These are phyloP conservation scores for Pycnonotus jocosus DNA, from an alignment of 2,113 vertebrate genomes.

Conservation along the genomic window DNA sequence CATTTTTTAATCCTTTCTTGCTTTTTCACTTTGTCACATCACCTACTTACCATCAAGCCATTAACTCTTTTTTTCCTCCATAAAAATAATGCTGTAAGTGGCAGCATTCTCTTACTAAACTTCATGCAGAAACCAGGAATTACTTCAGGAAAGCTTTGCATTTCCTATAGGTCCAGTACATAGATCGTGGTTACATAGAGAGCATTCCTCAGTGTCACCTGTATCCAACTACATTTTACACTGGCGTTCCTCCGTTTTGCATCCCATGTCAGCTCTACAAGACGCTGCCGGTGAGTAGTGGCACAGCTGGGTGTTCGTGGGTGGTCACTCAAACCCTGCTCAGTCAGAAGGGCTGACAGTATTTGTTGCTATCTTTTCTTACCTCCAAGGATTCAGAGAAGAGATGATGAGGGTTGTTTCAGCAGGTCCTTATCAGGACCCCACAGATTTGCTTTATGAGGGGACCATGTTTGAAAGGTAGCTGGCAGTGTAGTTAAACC, in stretches of 20 bases:
- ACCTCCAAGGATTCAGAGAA: background rate
- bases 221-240: slow-evolving; percentile 81
- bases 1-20: background rate
- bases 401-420: background rate
- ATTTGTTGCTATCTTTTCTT: background rate
- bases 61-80: background rate
- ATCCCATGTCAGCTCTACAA: slow-evolving; percentile 83
- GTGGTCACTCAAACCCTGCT: background rate
- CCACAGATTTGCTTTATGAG: background rate
- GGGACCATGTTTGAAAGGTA: background rate
- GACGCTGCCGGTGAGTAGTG: slow-evolving; percentile 77
- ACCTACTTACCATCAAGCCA: rapidly evolving
- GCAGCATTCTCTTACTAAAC: rapidly evolving
- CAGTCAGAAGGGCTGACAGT: background rate
- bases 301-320: background rate
- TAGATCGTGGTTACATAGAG: slow-evolving; percentile 85
- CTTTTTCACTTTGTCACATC: background rate
- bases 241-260: slow-evolving; percentile 81
- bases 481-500: background rate
- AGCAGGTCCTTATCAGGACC: background rate
- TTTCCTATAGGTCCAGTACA: slow-evolving; percentile 74
- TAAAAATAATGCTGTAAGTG: background rate
- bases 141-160: background rate
- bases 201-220: slow-evolving; percentile 87
- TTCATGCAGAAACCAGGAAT: background rate